These are phyloP conservation scores for Polydrusus cervinus DNA, from an alignment of 2,888 invertebrate genomes.

Conservation along the genomic window DNA sequence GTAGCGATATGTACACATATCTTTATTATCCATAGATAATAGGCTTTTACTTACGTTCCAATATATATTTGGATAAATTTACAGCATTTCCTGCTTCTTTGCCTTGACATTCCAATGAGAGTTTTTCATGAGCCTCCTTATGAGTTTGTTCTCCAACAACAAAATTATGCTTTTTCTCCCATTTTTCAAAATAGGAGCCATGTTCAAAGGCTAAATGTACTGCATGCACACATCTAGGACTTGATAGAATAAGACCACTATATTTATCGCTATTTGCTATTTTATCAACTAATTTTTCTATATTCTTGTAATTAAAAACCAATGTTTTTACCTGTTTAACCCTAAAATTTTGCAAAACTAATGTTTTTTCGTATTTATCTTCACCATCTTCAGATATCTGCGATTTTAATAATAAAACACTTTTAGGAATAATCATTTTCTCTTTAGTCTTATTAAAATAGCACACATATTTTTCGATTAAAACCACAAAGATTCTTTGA, in stretches of 20 bases:
- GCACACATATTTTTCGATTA: no score
- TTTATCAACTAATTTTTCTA: constrained; percentile 69
- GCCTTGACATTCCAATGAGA: constrained; percentile 72
- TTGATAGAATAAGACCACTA: constrained; percentile 74
- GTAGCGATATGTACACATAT: no score
- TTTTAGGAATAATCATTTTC: constrained; percentile 60
- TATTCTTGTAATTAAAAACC: constrained; percentile 73
- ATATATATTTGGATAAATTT: constrained; percentile 72
- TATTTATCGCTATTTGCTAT: constrained; percentile 71
- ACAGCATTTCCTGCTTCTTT: constrained; percentile 74
- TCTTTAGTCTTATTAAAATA: no score
- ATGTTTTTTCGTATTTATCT: constrained; percentile 71
- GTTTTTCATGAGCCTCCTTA: constrained; percentile 69
- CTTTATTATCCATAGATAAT: no score
- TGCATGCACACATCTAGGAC: constrained; percentile 75
- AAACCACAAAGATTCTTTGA: background rate
- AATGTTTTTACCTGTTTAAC: constrained; percentile 73
- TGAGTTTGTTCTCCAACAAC: constrained; percentile 74
- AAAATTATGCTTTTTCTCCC: constrained; percentile 62
- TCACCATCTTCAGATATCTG: constrained; percentile 62
- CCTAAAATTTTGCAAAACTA: constrained; percentile 71
- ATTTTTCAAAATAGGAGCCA: constrained; percentile 59
- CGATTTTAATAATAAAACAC: constrained; percentile 67
- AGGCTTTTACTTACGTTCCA: constrained; percentile 69
- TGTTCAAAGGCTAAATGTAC: constrained; percentile 67